Evolutionary conservation across 2,113 vertebrate genomes (phyloP).

Genomic region (Tragelaphus buxtoni): DNA sequence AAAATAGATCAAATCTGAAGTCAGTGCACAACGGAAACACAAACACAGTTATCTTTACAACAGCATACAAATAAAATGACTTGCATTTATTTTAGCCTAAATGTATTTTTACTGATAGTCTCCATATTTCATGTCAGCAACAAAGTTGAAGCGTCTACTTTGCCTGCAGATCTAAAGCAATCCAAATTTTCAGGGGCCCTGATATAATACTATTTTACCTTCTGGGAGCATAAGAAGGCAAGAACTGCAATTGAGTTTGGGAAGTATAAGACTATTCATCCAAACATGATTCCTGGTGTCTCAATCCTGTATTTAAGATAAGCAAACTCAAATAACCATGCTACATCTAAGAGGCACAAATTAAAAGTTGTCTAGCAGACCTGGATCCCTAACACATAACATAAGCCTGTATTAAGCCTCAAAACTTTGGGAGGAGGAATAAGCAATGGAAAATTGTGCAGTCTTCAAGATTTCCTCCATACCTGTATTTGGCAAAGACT

Average conservation of each 20-base stretch:
- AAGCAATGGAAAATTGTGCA: neutral
- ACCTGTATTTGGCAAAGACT: neutral
- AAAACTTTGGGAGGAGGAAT: neutral
- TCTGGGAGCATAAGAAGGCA: neutral
- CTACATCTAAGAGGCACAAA: neutral
- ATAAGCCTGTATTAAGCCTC: neutral
- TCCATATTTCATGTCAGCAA: neutral
- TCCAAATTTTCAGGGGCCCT: neutral
- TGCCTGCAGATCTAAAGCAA: neutral
- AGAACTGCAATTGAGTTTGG: neutral
- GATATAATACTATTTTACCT: neutral
- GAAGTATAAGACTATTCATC: accelerated
- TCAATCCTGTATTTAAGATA: neutral
- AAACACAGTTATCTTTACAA: neutral
- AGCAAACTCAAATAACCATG: neutral
- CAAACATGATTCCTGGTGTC: neutral
- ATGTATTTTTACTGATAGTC: neutral
- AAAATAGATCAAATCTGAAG: neutral
- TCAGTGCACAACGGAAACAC: neutral
- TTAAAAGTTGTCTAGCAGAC: neutral
- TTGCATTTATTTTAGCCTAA: neutral
- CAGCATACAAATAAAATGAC: neutral
- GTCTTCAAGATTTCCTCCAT: neutral
- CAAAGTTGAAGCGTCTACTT: neutral
- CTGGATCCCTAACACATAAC: neutral